Conservation (phyloP, 2,113 vertebrate species). For the Acanthisitta chloris region DNA sequence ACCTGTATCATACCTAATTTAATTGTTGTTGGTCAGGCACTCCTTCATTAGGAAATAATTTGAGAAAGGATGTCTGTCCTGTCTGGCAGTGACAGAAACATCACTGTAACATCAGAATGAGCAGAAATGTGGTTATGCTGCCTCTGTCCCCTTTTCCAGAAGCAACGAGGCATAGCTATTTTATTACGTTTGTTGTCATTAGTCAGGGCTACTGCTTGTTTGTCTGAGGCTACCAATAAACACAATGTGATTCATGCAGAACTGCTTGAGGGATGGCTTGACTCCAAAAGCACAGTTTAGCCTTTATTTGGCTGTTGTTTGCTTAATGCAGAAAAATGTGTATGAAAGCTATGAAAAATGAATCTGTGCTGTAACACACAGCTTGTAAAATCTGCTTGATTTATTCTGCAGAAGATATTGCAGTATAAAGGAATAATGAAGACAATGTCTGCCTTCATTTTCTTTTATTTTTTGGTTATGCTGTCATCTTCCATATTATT, state of each 20-base stretch:
- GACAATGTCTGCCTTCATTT: conserved; percentile 28
- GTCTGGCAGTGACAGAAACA: not conserved
- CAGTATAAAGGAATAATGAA: conserved; percentile 24
- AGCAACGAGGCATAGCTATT: not conserved
- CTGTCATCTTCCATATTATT: conserved; percentile 22
- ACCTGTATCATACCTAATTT: not conserved
- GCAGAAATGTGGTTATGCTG: not conserved
- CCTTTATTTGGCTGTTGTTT: conserved; percentile 55
- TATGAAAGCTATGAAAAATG: conserved; percentile 53
- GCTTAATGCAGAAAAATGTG: conserved; percentile 48
- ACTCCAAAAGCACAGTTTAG: conserved; percentile 37
- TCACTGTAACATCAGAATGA: not conserved
- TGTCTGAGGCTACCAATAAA: conserved; percentile 40
- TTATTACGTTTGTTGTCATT: not conserved
- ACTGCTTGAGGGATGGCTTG: not conserved
- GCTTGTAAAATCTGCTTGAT: conserved; percentile 49
- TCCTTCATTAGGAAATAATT: not conserved
- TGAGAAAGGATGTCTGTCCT: not conserved
- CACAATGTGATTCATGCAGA: conserved; percentile 9
- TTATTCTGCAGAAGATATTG: conserved; percentile 27
- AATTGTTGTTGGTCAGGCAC: not conserved
- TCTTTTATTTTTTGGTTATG: conserved; percentile 7
- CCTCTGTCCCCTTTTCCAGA: not conserved
- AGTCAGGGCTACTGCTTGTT: conserved; percentile 46
- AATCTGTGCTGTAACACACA: conserved; percentile 28